Conservation (phyloP, 2,113 vertebrate species). For the Theristicus caerulescens region DNA sequence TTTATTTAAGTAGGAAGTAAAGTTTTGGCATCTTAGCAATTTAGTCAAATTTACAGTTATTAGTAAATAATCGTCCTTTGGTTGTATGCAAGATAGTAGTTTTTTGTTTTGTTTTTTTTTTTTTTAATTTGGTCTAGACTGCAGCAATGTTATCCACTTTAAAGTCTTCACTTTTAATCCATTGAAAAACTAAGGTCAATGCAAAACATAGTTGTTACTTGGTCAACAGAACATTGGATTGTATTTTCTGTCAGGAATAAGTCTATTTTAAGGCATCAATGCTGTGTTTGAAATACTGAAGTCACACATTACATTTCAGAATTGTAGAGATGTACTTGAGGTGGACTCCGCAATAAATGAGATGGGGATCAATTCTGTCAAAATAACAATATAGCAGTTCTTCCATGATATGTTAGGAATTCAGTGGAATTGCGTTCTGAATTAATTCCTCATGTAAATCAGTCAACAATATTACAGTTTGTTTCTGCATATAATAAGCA, state of each 20-base stretch:
- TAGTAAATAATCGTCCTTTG: neutral
- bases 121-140: neutral
- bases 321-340: neutral
- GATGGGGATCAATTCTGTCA: neutral
- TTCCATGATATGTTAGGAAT: neutral
- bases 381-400: neutral
- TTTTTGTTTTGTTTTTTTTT: neutral
- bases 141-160: neutral
- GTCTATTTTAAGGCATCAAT: neutral
- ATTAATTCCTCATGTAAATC: neutral
- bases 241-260: neutral
- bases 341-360: neutral
- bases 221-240: neutral
- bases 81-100: neutral
- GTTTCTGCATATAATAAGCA: neutral
- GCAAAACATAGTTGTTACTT: neutral
- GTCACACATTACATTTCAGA: neutral
- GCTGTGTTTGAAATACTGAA: neutral
- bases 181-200: neutral
- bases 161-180: neutral
- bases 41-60: neutral
- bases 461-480: neutral
- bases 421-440: neutral
- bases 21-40: neutral
- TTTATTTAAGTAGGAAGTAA: neutral